phyloP scores from a whole-genome alignment of 1,140 invertebrate species.

The Plectus sambesii region DNA sequence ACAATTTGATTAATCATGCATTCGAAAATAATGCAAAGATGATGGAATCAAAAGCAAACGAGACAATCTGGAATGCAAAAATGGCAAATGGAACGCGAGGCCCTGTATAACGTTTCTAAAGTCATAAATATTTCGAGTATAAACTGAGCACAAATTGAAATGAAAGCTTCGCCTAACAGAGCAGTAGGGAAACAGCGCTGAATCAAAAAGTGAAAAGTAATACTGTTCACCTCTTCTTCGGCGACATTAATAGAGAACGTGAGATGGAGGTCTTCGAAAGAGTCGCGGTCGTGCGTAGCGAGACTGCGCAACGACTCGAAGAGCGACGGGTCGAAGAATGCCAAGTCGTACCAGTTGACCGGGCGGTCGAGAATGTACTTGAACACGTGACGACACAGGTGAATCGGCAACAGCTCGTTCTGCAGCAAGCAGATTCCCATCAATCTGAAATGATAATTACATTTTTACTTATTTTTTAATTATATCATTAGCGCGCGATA shows the following conservation, averaged over 20 bases:
- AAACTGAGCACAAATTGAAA: too few relatives aligned
- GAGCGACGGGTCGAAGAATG: constrained; percentile 93
- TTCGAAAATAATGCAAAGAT: too few relatives aligned
- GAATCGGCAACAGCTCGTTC: constrained; percentile 94
- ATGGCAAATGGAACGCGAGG: too few relatives aligned
- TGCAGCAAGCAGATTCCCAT: constrained; percentile 91
- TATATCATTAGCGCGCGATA: too few relatives aligned
- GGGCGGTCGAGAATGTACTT: constrained; percentile 84
- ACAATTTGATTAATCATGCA: too few relatives aligned
- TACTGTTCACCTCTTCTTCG: constrained; percentile 58
- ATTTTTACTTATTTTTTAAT: neutral
- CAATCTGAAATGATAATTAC: constrained; percentile 55
- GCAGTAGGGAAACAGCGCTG: too few relatives aligned
- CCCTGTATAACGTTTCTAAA: too few relatives aligned
- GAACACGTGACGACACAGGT: constrained; percentile 89
- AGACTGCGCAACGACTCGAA: constrained; percentile 91
- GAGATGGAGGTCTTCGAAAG: constrained; percentile 59
- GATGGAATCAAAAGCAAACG: too few relatives aligned
- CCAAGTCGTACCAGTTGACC: constrained; percentile 88
- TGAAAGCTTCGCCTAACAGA: too few relatives aligned
- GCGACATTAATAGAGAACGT: constrained; percentile 64
- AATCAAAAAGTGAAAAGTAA: too few relatives aligned
- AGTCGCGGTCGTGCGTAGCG: constrained; percentile 63
- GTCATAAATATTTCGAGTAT: too few relatives aligned
- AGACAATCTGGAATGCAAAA: too few relatives aligned